These are phyloP conservation scores for Julus scanicus DNA, from an alignment of 2,888 invertebrate species.

Conservation along the genomic window DNA sequence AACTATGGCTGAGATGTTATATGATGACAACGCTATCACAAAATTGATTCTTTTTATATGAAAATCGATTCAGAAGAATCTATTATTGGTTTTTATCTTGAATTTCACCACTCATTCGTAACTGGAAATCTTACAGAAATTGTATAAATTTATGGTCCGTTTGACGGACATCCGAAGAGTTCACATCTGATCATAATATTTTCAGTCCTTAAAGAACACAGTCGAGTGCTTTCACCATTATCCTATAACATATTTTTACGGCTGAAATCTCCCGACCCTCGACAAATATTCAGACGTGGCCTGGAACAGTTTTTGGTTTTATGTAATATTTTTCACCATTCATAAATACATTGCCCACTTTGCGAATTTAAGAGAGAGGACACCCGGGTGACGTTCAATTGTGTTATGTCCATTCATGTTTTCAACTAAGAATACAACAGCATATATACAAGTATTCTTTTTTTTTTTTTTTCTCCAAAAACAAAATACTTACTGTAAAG, in stretches of 20 bases:
- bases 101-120: no score
- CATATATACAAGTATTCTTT: neutral
- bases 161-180: neutral
- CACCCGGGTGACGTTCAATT: slow-evolving; percentile 17
- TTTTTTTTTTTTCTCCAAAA: neutral
- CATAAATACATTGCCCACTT: no score
- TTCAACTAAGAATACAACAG: neutral
- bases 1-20: no score
- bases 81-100: no score
- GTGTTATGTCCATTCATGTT: neutral
- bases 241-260: neutral
- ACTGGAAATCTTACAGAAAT: no score
- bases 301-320: neutral
- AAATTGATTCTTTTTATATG: no score
- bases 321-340: no score
- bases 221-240: neutral
- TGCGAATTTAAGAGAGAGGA: no score
- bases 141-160: neutral
- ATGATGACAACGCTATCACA: no score
- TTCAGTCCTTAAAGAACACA: slow-evolving; percentile 9
- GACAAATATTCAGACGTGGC: neutral
- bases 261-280: neutral
- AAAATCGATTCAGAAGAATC: no score
- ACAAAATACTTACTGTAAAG: neutral
- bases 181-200: neutral